Conservation (phyloP, 2,888 invertebrate species). For the Patella caerulea region DNA sequence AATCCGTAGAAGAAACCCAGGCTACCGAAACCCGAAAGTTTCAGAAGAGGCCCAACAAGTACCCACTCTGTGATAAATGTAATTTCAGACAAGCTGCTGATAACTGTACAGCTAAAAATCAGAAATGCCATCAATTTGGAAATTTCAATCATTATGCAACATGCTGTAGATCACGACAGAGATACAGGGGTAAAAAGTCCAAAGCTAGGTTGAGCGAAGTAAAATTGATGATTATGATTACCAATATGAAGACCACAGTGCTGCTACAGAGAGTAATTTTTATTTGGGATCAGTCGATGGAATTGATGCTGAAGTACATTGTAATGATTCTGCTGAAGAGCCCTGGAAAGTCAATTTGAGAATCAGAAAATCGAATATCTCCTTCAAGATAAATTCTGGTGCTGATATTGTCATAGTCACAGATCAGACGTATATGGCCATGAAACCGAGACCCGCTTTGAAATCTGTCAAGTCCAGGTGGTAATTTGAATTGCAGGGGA, state of each 20-base stretch:
- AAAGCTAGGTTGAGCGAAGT: background rate
- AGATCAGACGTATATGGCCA: conserved; percentile 8
- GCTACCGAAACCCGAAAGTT: too few relatives aligned
- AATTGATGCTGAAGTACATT: conserved; percentile 9
- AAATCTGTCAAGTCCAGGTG: conserved; percentile 9
- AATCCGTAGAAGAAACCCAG: too few relatives aligned
- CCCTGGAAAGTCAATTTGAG: conserved; percentile 17
- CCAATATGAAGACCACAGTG: background rate
- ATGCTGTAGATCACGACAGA: background rate
- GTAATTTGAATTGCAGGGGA: background rate
- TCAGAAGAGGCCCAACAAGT: too few relatives aligned
- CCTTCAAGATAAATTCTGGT: conserved; percentile 25
- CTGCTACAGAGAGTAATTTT: background rate
- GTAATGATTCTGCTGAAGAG: conserved; percentile 8
- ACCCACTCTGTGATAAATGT: too few relatives aligned
- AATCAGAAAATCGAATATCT: background rate
- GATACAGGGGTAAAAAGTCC: background rate
- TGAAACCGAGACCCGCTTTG: conserved; percentile 11
- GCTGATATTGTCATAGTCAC: conserved; percentile 17
- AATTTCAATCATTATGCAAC: background rate
- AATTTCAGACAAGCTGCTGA: too few relatives aligned
- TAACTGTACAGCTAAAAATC: background rate
- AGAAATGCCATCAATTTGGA: background rate
- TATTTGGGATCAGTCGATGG: conserved; percentile 21
- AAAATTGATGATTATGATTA: background rate